Conservation (phyloP, 2,113 vertebrate species). For the Microtus richardsoni region DNA sequence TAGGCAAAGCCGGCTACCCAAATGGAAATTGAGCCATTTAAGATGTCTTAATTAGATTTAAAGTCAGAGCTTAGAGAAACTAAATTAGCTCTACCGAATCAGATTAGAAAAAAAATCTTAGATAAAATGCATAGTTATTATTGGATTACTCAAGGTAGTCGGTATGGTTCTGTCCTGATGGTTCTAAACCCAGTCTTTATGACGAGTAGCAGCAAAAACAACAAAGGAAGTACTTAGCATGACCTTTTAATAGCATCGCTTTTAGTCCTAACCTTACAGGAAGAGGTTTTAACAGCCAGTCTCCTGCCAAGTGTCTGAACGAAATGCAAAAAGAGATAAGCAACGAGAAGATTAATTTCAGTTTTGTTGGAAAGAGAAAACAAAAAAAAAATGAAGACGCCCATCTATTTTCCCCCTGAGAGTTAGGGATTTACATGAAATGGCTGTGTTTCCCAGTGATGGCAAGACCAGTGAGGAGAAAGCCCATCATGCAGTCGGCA, state of each 20-base stretch:
- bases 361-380: background rate
- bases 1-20: conserved; percentile 65
- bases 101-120: conserved; percentile 63
- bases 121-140: conserved; percentile 66
- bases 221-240: background rate
- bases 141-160: conserved; percentile 24
- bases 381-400: background rate
- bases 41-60: conserved; percentile 79
- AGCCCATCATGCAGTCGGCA: background rate
- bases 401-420: conserved; percentile 20
- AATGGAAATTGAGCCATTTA: conserved; percentile 75
- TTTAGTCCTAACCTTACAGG: background rate
- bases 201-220: background rate
- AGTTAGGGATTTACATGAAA: conserved; percentile 33
- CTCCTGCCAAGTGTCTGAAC: background rate
- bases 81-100: conserved; percentile 70
- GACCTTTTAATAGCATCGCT: background rate
- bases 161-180: conserved; percentile 1
- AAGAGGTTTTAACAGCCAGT: background rate
- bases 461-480: background rate
- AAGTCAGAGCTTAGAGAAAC: conserved; percentile 79
- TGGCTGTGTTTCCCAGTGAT: background rate
- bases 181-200: conserved; percentile 30
- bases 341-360: conserved; percentile 38
- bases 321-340: conserved; percentile 28